phyloP scores from a whole-genome alignment of 2,888 invertebrate genomes.

The Serripes groenlandicus region DNA sequence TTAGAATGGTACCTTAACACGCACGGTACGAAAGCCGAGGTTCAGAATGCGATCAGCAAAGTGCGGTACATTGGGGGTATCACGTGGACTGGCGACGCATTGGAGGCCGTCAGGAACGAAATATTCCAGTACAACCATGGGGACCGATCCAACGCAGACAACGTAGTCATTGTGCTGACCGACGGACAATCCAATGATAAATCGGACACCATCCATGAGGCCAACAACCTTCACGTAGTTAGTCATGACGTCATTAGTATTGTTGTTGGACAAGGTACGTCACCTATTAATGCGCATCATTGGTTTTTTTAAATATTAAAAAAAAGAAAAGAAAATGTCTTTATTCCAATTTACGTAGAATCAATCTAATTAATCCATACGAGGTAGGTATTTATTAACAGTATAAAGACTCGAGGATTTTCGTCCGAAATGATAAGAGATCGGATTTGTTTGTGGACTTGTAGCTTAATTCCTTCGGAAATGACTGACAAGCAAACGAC shows the following conservation, averaged over 20 bases:
- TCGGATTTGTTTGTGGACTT: too few relatives aligned
- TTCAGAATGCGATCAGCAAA: slow-evolving; percentile 6
- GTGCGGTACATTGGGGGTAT: slow-evolving; percentile 44
- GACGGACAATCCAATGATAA: slow-evolving; percentile 58
- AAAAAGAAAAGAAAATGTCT: too few relatives aligned
- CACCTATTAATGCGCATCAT: too few relatives aligned
- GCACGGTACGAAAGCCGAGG: slow-evolving; percentile 13
- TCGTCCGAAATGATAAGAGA: too few relatives aligned
- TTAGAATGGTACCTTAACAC: slow-evolving; percentile 45
- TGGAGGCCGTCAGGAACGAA: slow-evolving; percentile 38
- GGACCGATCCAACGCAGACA: slow-evolving; percentile 47
- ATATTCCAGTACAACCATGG: slow-evolving; percentile 26
- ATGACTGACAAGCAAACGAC: too few relatives aligned
- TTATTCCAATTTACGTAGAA: too few relatives aligned
- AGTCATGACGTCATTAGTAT: slow-evolving; percentile 58
- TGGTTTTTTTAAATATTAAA: too few relatives aligned
- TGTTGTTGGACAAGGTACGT: slow-evolving; percentile 50
- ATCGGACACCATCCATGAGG: slow-evolving; percentile 39
- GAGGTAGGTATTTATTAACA: too few relatives aligned
- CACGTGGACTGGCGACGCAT: slow-evolving; percentile 47
- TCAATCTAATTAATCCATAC: too few relatives aligned
- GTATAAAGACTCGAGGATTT: too few relatives aligned
- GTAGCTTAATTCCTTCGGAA: too few relatives aligned
- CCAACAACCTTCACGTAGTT: slow-evolving; percentile 42
- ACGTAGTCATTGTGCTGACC: slow-evolving; percentile 60